Evolutionary conservation across 2,113 vertebrate genomes (phyloP), one percentile per base, ranked within the genome.

Genomic region (Hystrix brachyura): DNA sequence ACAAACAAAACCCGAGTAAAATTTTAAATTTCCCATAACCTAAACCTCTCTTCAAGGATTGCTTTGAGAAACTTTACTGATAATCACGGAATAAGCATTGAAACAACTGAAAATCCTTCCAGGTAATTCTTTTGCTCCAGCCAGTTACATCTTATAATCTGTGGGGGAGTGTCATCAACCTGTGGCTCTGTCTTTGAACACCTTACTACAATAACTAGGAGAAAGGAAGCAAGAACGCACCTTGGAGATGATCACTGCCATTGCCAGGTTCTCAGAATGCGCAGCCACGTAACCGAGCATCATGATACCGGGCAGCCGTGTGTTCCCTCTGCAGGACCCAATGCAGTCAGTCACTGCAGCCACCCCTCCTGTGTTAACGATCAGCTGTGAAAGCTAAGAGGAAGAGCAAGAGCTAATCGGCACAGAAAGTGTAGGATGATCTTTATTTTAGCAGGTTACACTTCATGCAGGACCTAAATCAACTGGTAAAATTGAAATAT

Each of bases 211-310:
- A 86, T 90, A 91, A 87, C 79, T 14, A 32, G 82, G 96, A 97
- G 87, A 93, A 55, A 92, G 1, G 29, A 95, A 97, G 80, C 64
- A 85, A 87, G 93, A 97, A 96, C 99, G 69, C 95, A 99, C 99
- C 99, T 99, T 99, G 97, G 99, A 99, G 67, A 99, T 98, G 97
- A 99, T 99, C 97, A 99, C 99, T 8, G 99, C 99, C 99, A 99
- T 99, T 93, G 99, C 99, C 60, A 99, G 99, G 98, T 98, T 99
- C 98, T 99, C 99, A 0, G 99, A 99, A 98, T 99, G 99, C 97
- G 99, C 99, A 0, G 99, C 99, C 90, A 99, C 98, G 2, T 99
- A 99, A 72, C 99, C 99, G 32, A 99, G 99, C 99, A 99, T 99
- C 99, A 99, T 99, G 98, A 99, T 99, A 85, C 99, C 99, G 8